phyloP scores from a whole-genome alignment of 2,888 invertebrate genomes.

The Pseudanteris insignis region DNA sequence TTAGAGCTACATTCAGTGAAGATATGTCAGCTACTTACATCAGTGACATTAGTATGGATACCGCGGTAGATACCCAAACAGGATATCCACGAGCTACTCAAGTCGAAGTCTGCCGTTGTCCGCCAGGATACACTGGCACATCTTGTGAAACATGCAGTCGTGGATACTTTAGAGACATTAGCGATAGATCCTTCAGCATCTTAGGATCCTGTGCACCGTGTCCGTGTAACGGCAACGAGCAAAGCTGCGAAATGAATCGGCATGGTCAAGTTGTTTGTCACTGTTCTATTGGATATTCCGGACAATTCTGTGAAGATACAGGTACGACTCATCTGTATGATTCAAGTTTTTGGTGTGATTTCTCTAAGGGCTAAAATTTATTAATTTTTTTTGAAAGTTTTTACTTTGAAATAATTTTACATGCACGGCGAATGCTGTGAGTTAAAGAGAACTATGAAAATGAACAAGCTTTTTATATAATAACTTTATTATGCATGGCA shows the following conservation, averaged over 20 bases:
- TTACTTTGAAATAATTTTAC: background rate
- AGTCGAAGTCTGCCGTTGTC: conserved; percentile 89
- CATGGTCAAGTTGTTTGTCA: conserved; percentile 72
- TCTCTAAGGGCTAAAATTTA: too few relatives aligned
- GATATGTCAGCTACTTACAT: conserved; percentile 75
- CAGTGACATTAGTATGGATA: conserved; percentile 87
- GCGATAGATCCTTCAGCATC: conserved; percentile 67
- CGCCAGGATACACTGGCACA: conserved; percentile 80
- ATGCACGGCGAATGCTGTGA: too few relatives aligned
- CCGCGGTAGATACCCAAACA: conserved; percentile 75
- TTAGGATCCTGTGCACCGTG: conserved; percentile 75
- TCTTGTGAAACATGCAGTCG: conserved; percentile 83
- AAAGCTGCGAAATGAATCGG: conserved; percentile 72
- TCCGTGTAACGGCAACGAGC: conserved; percentile 80
- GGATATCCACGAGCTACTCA: conserved; percentile 74
- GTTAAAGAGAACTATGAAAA: too few relatives aligned
- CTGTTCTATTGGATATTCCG: conserved; percentile 76
- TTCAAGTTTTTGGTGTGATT: too few relatives aligned
- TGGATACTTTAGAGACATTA: conserved; percentile 77
- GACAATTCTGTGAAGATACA: conserved; percentile 73
- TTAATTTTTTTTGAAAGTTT: background rate
- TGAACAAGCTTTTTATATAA: too few relatives aligned
- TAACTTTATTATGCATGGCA: too few relatives aligned
- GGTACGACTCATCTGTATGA: conserved; percentile 61
- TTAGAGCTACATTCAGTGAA: conserved; percentile 79